Percentiles rank a stretch among this genome's conserved stretches.
Conservation (phyloP, 2,888 invertebrate species). For the Drosophila tanythrix region DNA sequence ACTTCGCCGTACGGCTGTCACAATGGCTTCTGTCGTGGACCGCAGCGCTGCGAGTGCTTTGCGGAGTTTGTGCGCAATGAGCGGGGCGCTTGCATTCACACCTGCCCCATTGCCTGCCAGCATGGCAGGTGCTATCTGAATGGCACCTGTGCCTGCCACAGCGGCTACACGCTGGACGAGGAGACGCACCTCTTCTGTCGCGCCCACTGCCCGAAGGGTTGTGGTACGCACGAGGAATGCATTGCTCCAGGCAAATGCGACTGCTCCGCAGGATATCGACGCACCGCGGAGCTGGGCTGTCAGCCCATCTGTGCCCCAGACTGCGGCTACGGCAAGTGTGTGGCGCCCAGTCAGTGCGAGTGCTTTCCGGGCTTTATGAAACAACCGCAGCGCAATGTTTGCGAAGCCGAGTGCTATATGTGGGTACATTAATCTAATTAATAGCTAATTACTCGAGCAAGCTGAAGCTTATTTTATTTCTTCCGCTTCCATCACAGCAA, state of each 20-base stretch:
- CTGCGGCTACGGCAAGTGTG: constrained; percentile 82
- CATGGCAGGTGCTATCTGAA: constrained; percentile 88
- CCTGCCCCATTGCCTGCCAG: constrained; percentile 89
- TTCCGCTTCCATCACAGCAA: constrained; percentile 56
- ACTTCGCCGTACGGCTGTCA: constrained; percentile 84
- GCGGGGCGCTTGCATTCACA: constrained; percentile 86
- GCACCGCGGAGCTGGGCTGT: constrained; percentile 74
- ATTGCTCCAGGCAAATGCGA: constrained; percentile 73
- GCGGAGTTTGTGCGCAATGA: constrained; percentile 80
- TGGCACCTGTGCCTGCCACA: constrained; percentile 87
- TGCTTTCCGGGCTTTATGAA: constrained; percentile 85
- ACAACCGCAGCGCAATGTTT: constrained; percentile 76
- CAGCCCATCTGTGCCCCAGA: constrained; percentile 83
- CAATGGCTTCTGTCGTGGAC: constrained; percentile 86
- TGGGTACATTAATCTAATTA: constrained; percentile 51
- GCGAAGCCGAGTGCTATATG: constrained; percentile 82
- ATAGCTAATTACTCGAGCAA: neutral
- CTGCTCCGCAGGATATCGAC: constrained; percentile 78
- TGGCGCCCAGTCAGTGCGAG: constrained; percentile 81
- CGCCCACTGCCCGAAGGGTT: constrained; percentile 83
- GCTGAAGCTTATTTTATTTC: neutral
- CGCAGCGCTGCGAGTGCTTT: constrained; percentile 82
- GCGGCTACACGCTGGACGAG: constrained; percentile 75
- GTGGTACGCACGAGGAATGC: constrained; percentile 80
- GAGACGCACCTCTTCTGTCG: constrained; percentile 83